A percentile compares a stretch with the other conserved stretches of the same genome.
phyloP scores from a whole-genome alignment of 2,797 vertebrate species.

The Anniella stebbinsi region DNA sequence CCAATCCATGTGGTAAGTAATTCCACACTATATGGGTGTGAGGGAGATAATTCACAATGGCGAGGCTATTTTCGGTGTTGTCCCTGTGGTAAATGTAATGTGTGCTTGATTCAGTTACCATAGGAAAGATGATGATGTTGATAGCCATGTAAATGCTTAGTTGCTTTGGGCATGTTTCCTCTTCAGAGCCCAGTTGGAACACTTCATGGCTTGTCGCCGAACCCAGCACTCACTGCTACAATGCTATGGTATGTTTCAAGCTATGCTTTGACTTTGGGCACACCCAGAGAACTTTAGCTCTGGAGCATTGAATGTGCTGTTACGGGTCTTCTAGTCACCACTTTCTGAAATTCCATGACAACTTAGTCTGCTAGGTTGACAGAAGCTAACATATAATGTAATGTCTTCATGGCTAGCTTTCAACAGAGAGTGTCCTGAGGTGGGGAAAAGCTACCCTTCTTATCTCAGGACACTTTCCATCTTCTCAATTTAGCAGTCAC shows the following conservation, averaged over 20 bases:
- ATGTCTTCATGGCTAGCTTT: background rate
- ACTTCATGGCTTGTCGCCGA: background rate
- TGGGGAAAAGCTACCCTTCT: background rate
- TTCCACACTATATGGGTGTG: background rate
- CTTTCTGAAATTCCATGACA: background rate
- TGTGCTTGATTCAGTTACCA: background rate
- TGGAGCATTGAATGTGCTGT: background rate
- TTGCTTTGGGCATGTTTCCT: background rate
- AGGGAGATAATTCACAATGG: background rate
- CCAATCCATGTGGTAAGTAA: background rate
- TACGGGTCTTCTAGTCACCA: background rate
- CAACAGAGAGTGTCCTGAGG: background rate
- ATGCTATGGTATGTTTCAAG: background rate
- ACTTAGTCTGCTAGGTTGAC: background rate
- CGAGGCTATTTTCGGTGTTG: background rate
- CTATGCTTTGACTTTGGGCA: background rate
- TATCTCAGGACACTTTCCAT: background rate
- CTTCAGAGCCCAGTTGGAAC: background rate
- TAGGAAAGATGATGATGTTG: background rate
- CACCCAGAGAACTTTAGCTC: background rate
- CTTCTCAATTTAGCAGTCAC: background rate
- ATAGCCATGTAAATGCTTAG: background rate
- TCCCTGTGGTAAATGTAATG: background rate
- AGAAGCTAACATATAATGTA: background rate
- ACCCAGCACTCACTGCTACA: background rate